These are phyloP conservation scores for Zaprionus obscuricornis DNA, from an alignment of 2,888 invertebrate species.

Conservation along the genomic window DNA sequence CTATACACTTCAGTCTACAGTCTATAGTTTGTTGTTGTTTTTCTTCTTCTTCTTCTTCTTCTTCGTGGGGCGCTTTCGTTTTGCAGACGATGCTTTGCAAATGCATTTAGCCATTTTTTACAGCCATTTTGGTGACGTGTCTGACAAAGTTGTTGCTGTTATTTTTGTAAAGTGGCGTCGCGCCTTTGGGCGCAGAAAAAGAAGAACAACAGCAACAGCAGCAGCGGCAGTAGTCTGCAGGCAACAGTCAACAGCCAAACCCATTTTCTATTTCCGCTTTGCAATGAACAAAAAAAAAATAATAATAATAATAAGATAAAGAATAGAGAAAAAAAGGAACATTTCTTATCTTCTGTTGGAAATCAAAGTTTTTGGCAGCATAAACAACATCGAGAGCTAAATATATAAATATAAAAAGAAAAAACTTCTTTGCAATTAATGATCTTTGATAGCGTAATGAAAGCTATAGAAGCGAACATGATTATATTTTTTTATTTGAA, in stretches of 20 bases:
- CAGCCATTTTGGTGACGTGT: slow-evolving; percentile 65
- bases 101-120: slow-evolving; percentile 63
- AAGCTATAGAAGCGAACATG: no score
- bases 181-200: slow-evolving; percentile 35
- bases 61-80: slow-evolving; percentile 46
- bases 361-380: slow-evolving; percentile 35
- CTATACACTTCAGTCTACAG: not conserved
- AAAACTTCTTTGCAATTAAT: slow-evolving; percentile 9
- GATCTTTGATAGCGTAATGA: slow-evolving; percentile 15
- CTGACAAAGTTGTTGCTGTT: slow-evolving; percentile 43
- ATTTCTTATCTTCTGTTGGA: slow-evolving; percentile 1
- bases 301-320: no score
- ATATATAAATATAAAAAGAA: slow-evolving; percentile 7
- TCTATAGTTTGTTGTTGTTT: not conserved
- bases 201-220: slow-evolving; percentile 27
- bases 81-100: slow-evolving; percentile 56
- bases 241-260: slow-evolving; percentile 57
- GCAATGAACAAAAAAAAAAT: slow-evolving; percentile 28
- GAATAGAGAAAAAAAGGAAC: no score
- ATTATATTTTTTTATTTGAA: not conserved
- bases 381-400: slow-evolving; percentile 23
- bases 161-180: slow-evolving; percentile 28
- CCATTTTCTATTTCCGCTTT: slow-evolving; percentile 77
- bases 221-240: slow-evolving; percentile 34
- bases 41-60: no score